Base-by-base conservation (phyloP, 2,113 vertebrate genomes). In the Numenius arquata region DNA sequence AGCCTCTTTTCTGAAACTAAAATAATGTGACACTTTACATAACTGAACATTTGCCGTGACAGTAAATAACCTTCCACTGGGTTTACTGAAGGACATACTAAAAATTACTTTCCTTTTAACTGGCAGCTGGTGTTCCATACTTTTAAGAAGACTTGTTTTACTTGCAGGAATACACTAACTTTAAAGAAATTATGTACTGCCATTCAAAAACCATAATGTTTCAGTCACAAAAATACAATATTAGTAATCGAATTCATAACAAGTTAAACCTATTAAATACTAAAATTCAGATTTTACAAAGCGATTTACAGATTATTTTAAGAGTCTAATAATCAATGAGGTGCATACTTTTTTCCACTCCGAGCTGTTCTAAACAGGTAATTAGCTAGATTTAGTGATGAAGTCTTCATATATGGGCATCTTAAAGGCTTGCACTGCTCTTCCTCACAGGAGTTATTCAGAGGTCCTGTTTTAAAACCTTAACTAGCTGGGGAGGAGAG, bases 1-100 rank as follows among this genome's bases (percentile, higher is more conserved):
- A 95, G 43, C 11, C 18, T 94, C 73, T 90, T 72, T 82, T 70
- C 90, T 96, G 95, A 96, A 92, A 95, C 92, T 96, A 88, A 96
- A 96, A 72, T 90, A 97, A 96, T 91, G 86, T 96, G 95, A 96
- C 94, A 96, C 73, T 96, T 97, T 96, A 97, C 66, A 50, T 97
- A 96, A 96, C 96, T 56, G 92, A 96, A 94, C 88, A 91, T 92
- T 96, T 93, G 90, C 88, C 91, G 41, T 79, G 87, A 93, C 90
- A 95, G 77, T 62, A 90, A 94, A 89, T 95, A 96, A 96, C 94
- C 96, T 95, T 96, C 83, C 48, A 68, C 40, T 16, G 72, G 47
- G n/a, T 88, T 78, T 95, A 91, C 79, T 75, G 90, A 95, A 96
- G 88, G 93, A 87, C 94, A 70, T 9, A 56, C 41, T 81, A 87